These are phyloP conservation scores for Drosophila murphyi DNA, from an alignment of 1,140 invertebrate genomes.

Conservation along the genomic window DNA sequence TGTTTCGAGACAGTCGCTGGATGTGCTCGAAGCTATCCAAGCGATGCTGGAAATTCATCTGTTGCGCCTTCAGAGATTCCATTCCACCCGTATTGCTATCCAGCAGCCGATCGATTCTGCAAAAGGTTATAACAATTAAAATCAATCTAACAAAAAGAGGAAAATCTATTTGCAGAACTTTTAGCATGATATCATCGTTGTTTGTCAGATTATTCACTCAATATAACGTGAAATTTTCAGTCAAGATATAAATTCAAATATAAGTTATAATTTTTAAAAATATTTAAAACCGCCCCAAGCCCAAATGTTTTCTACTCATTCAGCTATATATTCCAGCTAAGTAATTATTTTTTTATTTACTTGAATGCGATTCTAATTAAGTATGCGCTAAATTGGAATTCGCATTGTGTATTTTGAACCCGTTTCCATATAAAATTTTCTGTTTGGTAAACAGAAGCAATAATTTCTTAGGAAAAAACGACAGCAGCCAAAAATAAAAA, in stretches of 20 bases:
- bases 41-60: constrained; percentile 64
- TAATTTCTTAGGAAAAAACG: constrained; percentile 21
- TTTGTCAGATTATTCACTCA: too few relatives aligned
- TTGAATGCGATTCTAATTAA: constrained; percentile 1
- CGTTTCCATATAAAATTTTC: constrained; percentile 12
- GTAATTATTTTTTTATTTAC: background rate
- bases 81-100: constrained; percentile 60
- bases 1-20: constrained; percentile 57
- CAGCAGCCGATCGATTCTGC: constrained; percentile 61
- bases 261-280: background rate
- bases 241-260: background rate
- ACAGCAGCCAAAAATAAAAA: constrained; percentile 11
- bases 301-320: background rate
- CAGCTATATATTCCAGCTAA: background rate
- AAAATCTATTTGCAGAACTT: constrained; percentile 3
- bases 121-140: background rate
- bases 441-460: constrained; percentile 24
- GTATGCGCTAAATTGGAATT: constrained; percentile 19
- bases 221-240: too few relatives aligned
- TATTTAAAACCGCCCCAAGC: background rate
- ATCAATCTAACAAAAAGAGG: background rate
- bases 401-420: constrained; percentile 11
- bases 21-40: constrained; percentile 73
- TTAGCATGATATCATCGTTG: constrained; percentile 13
- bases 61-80: constrained; percentile 72